Conservation (phyloP, 2,888 invertebrate genomes). For the Parnassius mnemosyne region DNA sequence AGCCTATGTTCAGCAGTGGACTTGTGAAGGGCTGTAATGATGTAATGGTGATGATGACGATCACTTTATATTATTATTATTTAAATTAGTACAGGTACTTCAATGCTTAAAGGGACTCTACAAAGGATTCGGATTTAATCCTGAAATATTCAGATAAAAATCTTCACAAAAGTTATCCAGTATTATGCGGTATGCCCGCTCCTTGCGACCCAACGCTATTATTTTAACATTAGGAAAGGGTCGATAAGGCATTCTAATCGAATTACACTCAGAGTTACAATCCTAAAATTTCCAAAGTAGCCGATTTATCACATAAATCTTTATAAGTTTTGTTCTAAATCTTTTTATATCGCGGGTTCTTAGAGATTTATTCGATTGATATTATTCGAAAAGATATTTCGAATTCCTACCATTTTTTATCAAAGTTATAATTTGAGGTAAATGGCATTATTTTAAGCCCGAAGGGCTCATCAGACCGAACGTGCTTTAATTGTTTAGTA, state of each 20-base stretch:
- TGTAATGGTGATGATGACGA: too few relatives aligned
- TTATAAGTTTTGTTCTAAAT: conserved; percentile 19
- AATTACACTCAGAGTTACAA: conserved; percentile 16
- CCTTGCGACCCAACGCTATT: conserved; percentile 4
- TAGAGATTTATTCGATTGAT: conserved; percentile 16
- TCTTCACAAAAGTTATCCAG: background rate
- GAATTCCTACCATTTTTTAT: too few relatives aligned
- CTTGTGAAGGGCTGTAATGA: too few relatives aligned
- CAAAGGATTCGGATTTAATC: too few relatives aligned
- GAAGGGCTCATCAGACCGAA: too few relatives aligned
- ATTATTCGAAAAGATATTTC: conserved; percentile 3
- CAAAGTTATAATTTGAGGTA: too few relatives aligned
- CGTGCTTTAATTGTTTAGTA: too few relatives aligned
- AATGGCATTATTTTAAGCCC: too few relatives aligned
- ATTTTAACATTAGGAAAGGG: conserved; percentile 9
- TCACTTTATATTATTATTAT: too few relatives aligned
- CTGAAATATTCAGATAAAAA: background rate
- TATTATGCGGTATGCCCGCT: background rate
- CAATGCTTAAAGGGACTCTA: too few relatives aligned
- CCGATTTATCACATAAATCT: conserved; percentile 21
- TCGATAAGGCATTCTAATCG: conserved; percentile 18
- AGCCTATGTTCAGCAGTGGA: too few relatives aligned
- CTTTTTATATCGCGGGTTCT: conserved; percentile 15
- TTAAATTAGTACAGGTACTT: too few relatives aligned
- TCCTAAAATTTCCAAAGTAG: conserved; percentile 11